Evolutionary conservation across 2,113 vertebrate species (phyloP), one percentile per base, ranked within the genome.

Genomic region (Pterocles gutturalis): DNA sequence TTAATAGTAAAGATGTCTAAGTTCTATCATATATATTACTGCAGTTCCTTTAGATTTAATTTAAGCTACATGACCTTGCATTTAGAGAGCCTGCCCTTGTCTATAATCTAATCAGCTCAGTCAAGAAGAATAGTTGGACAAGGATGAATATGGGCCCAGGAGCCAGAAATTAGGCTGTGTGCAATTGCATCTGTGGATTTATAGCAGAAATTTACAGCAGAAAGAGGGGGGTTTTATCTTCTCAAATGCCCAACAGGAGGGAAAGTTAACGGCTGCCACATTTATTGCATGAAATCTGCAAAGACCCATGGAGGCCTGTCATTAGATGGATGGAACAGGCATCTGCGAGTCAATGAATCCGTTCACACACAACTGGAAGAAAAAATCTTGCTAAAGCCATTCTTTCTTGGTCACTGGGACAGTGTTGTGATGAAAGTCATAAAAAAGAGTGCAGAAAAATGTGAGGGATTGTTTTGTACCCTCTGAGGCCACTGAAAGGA

Each of bases 151-250:
- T 82, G 83, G 89, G 36, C 72, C 94, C 58, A 76, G 83, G 38
- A 95, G 85, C 72, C 80, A 89, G 92, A 93, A 96, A 97, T 95
- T 89, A 92, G 92, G 96, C 95, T 92, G 80, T 79, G 86, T 87
- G 77, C 92, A 93, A 95, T 95, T 96, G 82, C 90, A 57, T 93
- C 77, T 91, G 86, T 91, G 90, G 94, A 97, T 96, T 94, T 96
- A 95, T 96, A 82, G 94, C 72, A 91, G 90, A 92, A 93, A 95
- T 97, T 93, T 92, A 84, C 90, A 49, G 80, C 57, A 84, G 86
- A 92, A 96, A 93, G 85, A 54, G 36, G 5, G 43, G 31, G 65
- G 61, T 95, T 96, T 92, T 96, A 84, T 95, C 83, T 89, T 93
- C 76, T 77, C 55, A 26, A 65, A 57, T 78, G 61, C 53, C 69